Evolutionary conservation across 2,888 invertebrate genomes (phyloP).

Genomic region (Ceraclea dissimilis): DNA sequence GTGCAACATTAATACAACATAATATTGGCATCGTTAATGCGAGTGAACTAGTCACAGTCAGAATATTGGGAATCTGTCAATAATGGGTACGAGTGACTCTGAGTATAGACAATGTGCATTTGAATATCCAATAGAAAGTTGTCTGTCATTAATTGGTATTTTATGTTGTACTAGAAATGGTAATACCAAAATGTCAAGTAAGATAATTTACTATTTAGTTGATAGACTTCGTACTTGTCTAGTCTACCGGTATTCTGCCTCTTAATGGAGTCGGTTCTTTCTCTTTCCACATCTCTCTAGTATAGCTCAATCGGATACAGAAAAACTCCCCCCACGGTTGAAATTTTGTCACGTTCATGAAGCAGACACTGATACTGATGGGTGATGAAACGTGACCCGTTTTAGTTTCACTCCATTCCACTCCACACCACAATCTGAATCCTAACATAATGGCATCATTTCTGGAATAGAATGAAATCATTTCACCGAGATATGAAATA

Average conservation of each 20-base stretch:
- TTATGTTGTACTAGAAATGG: too few relatives aligned
- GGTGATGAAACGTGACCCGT: constrained; percentile 19
- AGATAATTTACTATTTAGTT: too few relatives aligned
- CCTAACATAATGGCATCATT: constrained; percentile 4
- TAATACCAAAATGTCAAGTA: too few relatives aligned
- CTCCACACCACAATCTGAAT: constrained; percentile 3
- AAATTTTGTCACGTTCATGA: constrained; percentile 23
- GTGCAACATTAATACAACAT: too few relatives aligned
- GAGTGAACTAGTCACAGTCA: too few relatives aligned
- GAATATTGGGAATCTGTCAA: too few relatives aligned
- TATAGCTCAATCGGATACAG: constrained; percentile 7
- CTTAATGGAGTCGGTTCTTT: background rate
- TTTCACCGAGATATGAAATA: constrained; percentile 2
- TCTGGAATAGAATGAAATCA: constrained; percentile 1
- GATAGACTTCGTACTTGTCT: too few relatives aligned
- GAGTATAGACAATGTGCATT: too few relatives aligned
- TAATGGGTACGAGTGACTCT: too few relatives aligned
- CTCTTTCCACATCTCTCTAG: background rate
- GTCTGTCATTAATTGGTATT: too few relatives aligned
- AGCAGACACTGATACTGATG: constrained; percentile 25
- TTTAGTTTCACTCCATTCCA: constrained; percentile 10
- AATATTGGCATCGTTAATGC: too few relatives aligned
- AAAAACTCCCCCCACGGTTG: constrained; percentile 13
- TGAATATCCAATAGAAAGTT: too few relatives aligned
- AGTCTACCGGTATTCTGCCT: background rate